Evolutionary conservation across 2,888 invertebrate genomes (phyloP).

Genomic region (Schizaphis graminum): DNA sequence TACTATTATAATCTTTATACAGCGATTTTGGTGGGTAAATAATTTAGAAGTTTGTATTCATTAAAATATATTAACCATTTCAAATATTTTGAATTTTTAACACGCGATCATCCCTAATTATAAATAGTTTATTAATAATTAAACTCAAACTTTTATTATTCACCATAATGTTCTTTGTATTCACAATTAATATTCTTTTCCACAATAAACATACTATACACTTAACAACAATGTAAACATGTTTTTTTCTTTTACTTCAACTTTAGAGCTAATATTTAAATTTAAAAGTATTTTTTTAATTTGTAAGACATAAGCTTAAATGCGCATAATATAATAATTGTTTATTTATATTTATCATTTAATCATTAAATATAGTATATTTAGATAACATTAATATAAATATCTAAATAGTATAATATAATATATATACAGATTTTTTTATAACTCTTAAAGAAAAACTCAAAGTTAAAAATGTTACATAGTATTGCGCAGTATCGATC

Average conservation of each 20-base stretch:
- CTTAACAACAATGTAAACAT: neutral
- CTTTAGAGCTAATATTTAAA: neutral
- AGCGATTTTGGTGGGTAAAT: conserved; percentile 7
- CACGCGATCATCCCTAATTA: neutral
- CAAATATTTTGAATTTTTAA: conserved; percentile 20
- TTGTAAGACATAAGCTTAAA: neutral
- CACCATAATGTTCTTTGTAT: neutral
- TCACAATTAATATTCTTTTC: neutral
- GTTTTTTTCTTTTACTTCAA: neutral
- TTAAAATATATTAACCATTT: conserved; percentile 29
- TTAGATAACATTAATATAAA: neutral
- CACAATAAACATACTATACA: neutral
- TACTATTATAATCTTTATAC: conserved; percentile 45
- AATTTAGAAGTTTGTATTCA: neutral
- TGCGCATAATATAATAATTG: neutral
- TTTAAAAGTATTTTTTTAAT: neutral
- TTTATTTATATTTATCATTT: neutral
- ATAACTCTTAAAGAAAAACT: neutral
- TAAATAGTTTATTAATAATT: conserved; percentile 25
- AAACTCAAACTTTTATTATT: neutral
- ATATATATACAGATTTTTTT: neutral
- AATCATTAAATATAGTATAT: neutral
- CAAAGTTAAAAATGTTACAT: neutral
- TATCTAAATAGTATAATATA: no score
- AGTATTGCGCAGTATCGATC: neutral